Conservation (phyloP, 2,888 invertebrate species). For the Leucophenga maculata region DNA sequence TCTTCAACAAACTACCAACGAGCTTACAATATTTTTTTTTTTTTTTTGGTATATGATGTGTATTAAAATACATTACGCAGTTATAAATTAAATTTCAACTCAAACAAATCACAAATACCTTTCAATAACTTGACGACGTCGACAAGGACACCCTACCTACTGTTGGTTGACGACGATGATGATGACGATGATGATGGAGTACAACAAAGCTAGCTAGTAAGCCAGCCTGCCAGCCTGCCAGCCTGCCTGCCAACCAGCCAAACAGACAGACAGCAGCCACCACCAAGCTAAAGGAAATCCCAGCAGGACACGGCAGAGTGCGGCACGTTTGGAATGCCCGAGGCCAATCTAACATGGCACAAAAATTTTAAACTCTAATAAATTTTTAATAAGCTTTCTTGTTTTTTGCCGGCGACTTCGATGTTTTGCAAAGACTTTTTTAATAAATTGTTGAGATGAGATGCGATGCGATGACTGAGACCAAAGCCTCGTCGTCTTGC, state of each 20-base stretch:
- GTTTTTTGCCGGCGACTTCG: constrained; percentile 47
- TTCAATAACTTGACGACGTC: constrained; percentile 53
- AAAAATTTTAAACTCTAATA: constrained; percentile 55
- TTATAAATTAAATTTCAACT: constrained; percentile 63
- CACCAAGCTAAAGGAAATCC: constrained; percentile 11
- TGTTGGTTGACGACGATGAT: neutral
- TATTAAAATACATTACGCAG: constrained; percentile 56
- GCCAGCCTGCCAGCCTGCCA: no score
- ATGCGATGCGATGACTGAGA: constrained; percentile 28
- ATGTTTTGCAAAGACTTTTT: constrained; percentile 59
- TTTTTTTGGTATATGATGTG: no score
- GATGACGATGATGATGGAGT: no score
- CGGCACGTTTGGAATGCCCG: constrained; percentile 9
- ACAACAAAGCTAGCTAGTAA: no score
- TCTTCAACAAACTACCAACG: neutral
- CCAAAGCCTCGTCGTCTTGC: no score
- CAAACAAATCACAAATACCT: constrained; percentile 64
- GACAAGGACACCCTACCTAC: neutral
- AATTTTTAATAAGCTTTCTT: constrained; percentile 66
- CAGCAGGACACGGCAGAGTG: neutral
- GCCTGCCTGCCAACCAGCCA: neutral
- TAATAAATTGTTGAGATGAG: constrained; percentile 62
- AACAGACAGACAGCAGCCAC: no score
- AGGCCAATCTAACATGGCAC: constrained; percentile 26
- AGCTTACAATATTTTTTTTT: constrained; percentile 13